These are phyloP conservation scores for Tribolium castaneum DNA, from an alignment of 1,140 invertebrate species.

Conservation along the genomic window DNA sequence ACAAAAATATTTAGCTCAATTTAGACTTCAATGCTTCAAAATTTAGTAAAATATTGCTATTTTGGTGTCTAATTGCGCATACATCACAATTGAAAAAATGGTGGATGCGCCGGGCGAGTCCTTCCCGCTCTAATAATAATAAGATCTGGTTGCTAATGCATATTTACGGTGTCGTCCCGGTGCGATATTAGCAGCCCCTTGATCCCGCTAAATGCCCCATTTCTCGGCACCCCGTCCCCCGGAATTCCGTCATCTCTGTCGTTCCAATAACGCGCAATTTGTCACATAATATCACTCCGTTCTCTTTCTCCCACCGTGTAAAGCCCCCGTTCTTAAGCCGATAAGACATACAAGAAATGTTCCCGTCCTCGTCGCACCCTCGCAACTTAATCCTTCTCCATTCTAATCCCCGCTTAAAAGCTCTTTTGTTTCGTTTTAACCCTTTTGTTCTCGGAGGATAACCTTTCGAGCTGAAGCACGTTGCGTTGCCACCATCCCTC, in stretches of 20 bases:
- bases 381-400: slow-evolving; percentile 53
- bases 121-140: background rate
- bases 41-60: too few species aligned
- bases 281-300: slow-evolving; percentile 61
- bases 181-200: slow-evolving; percentile 46
- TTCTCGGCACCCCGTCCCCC: slow-evolving; percentile 53
- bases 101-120: background rate
- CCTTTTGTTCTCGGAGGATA: slow-evolving; percentile 59
- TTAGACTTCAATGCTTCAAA: too few species aligned
- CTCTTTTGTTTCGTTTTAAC: slow-evolving; percentile 63
- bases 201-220: slow-evolving; percentile 56
- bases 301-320: slow-evolving; percentile 48
- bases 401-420: slow-evolving; percentile 62
- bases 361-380: slow-evolving; percentile 25
- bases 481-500: slow-evolving; percentile 41
- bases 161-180: slow-evolving; percentile 7
- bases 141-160: background rate
- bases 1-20: too few species aligned
- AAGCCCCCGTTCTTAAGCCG: slow-evolving; percentile 49
- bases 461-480: slow-evolving; percentile 54
- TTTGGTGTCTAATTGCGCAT: too few species aligned
- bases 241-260: slow-evolving; percentile 49
- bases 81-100: too few species aligned
- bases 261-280: slow-evolving; percentile 62
- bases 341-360: slow-evolving; percentile 36